Evolutionary conservation across 1,140 invertebrate species (phyloP).

Genomic region (Phymastichus coffea): DNA sequence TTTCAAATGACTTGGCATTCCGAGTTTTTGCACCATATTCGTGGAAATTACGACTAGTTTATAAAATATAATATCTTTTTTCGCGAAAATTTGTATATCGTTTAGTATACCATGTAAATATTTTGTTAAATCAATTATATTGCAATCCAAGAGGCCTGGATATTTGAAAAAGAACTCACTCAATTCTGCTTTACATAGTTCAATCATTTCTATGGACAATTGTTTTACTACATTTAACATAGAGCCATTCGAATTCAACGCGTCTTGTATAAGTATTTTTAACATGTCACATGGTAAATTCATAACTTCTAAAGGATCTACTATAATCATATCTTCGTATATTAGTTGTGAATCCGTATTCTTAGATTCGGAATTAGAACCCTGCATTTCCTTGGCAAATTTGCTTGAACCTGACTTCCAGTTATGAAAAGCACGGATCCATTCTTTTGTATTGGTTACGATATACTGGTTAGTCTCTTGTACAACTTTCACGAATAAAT

Average conservation of each 20-base stretch:
- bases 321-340: background rate
- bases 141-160: constrained; percentile 1
- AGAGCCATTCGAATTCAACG: constrained; percentile 8
- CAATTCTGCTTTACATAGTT: constrained; percentile 4
- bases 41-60: constrained; percentile 21
- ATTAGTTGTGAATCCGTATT: background rate
- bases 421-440: background rate
- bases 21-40: constrained; percentile 9
- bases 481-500: background rate
- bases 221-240: background rate
- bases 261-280: background rate
- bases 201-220: background rate
- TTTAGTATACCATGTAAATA: constrained; percentile 18
- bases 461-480: background rate
- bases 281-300: constrained; percentile 7
- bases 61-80: constrained; percentile 25
- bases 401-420: background rate
- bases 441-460: background rate
- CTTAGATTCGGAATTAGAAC: background rate
- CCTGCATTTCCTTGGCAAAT: background rate
- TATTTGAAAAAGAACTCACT: constrained; percentile 24
- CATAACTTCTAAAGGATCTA: constrained; percentile 12
- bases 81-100: constrained; percentile 9
- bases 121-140: background rate
- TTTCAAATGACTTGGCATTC: background rate